phyloP scores from a whole-genome alignment of 2,113 vertebrate species.

The Tragelaphus imberbis region DNA sequence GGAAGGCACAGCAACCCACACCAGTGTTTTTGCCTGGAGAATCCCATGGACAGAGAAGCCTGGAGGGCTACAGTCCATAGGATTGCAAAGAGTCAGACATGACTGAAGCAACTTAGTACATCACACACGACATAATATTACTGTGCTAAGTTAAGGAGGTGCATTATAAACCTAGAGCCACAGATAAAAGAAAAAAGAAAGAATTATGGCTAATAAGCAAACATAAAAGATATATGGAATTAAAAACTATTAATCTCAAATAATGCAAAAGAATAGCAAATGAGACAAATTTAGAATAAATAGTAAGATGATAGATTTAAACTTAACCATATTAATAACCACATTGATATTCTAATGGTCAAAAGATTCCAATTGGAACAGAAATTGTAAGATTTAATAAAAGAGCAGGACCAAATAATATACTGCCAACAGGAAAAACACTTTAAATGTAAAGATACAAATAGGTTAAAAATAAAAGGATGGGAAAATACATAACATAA shows the following conservation, averaged over 20 bases:
- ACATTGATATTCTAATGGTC: neutral
- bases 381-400: neutral
- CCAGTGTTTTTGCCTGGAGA: neutral
- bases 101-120: neutral
- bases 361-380: neutral
- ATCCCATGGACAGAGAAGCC: neutral
- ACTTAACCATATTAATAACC: neutral
- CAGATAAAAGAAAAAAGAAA: no score
- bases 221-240: neutral
- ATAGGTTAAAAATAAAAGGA: neutral
- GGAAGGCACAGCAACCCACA: neutral
- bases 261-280: neutral
- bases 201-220: neutral
- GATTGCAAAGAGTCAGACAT: neutral
- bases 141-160: neutral
- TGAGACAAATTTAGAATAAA: neutral
- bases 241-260: neutral
- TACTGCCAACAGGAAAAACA: neutral
- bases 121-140: neutral
- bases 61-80: neutral
- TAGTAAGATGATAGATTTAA: neutral
- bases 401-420: neutral
- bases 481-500: neutral
- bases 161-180: neutral
- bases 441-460: neutral